Base-by-base conservation (phyloP, 2,797 vertebrate genomes). In the Ibycter americanus region DNA sequence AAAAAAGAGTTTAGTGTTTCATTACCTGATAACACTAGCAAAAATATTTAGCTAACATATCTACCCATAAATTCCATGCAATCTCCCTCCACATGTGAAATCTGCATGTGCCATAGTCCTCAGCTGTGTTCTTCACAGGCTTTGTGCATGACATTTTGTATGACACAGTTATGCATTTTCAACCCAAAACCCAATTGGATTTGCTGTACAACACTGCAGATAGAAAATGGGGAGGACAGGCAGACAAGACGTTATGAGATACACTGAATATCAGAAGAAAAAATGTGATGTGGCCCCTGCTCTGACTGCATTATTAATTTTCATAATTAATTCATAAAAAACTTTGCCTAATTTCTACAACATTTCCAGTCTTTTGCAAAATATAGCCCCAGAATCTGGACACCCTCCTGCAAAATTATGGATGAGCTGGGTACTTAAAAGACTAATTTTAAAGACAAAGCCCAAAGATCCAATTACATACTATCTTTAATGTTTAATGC, bases 281-380 rank as follows among this genome's bases (percentile, higher is more conserved):
- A 89, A n/a, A 34, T 27, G 23, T 15, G 15, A 54, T 90, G 65
- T 93, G 65, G 66, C 23, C 73, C 34, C 70, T 83, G 47, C 47
- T 90, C 83, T 83, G 76, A 74, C 56, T 88, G 54, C 49, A 71
- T 94, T 86, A 94, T 90, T 94, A 7, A 85, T 94, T 96, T 96
- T 94, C 81, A 74, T 96, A 83, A 80, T 96, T 89, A 92, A 95
- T 90, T 68, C 8, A 95, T 89, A 80, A 84, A 96, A 94, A 71
- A 17, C 51, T 71, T 42, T 1, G 3, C 70, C 51, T 90, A 77
- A 81, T 87, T 91, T 89, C 68, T 65, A 86, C 46, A 55, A 77
- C 38, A 18, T 89, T 97, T 90, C 34, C 61, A 96, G 68, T 12
- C 61, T 72, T 62, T 81, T 91, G 34, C 61, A 87, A 90, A 87